A percentile compares a stretch with the other conserved stretches of the same genome.
These are phyloP conservation scores for Cherax destructor DNA, from an alignment of 1,140 invertebrate species.

Conservation along the genomic window DNA sequence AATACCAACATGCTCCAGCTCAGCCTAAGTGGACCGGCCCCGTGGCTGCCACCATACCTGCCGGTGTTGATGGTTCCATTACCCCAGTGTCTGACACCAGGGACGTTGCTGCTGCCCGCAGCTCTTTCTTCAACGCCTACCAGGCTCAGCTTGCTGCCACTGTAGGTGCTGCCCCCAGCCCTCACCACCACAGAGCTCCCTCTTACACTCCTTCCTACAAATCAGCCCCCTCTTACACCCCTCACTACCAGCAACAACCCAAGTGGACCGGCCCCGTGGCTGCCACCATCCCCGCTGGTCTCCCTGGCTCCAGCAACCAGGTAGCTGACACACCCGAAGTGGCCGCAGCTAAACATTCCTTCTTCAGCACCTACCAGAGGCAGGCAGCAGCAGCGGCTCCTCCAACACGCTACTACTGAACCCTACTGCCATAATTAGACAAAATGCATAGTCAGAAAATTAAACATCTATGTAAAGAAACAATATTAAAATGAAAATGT, in stretches of 20 bases:
- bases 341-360: slow-evolving; percentile 26
- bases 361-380: slow-evolving; percentile 33
- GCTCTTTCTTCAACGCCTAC: slow-evolving; percentile 55
- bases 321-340: slow-evolving; percentile 39
- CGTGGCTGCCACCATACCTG: slow-evolving; percentile 66
- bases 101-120: slow-evolving; percentile 62
- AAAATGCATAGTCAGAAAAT: no score
- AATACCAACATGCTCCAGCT: slow-evolving; percentile 2
- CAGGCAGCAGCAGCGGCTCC: slow-evolving; percentile 45
- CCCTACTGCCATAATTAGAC: not conserved
- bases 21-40: slow-evolving; percentile 65
- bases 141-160: slow-evolving; percentile 33
- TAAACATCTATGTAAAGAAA: no score
- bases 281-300: slow-evolving; percentile 33
- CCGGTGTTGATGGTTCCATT: slow-evolving; percentile 59
- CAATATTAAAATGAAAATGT: no score
- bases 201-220: not conserved
- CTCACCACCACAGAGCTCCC: not conserved
- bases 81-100: slow-evolving; percentile 55
- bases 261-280: slow-evolving; percentile 49
- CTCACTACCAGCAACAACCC: not conserved
- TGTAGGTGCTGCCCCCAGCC: not conserved
- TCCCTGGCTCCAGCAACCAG: slow-evolving; percentile 18
- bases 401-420: not conserved
- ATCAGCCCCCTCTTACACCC: not conserved